Conservation (phyloP, 2,113 vertebrate genomes). For the Acanthisitta chloris region DNA sequence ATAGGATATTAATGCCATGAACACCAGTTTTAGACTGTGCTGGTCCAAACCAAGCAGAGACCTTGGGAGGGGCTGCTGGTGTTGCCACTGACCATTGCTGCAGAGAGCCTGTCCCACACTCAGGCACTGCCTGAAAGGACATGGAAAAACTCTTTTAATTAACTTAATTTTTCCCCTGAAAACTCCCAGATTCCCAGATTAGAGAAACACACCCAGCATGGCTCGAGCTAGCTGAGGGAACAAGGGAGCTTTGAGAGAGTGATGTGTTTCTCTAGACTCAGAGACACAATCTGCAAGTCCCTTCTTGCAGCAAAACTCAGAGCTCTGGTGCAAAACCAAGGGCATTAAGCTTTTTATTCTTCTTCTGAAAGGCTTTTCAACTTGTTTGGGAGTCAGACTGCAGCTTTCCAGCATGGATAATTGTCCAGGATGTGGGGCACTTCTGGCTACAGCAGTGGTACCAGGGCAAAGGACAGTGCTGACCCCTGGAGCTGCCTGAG, state of each 20-base stretch:
- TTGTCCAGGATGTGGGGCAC: background rate
- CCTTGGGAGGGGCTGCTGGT: background rate
- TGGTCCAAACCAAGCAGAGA: background rate
- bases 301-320: slow-evolving; percentile 19
- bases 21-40: background rate
- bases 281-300: slow-evolving; percentile 31
- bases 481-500: background rate
- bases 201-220: slow-evolving; percentile 27
- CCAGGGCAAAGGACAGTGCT: background rate
- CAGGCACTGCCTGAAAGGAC: rapidly evolving
- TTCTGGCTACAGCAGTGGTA: background rate
- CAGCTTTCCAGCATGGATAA: background rate
- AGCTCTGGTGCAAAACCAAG: background rate
- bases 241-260: slow-evolving; percentile 8
- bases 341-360: background rate
- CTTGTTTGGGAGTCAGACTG: background rate
- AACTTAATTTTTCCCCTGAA: background rate
- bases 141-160: background rate
- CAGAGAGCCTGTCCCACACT: background rate
- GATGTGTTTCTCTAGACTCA: background rate
- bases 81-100: background rate
- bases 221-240: background rate
- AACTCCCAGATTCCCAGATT: slow-evolving; percentile 39
- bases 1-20: background rate
- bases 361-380: background rate